Conservation (phyloP, 2,888 invertebrate genomes). For the Ceraclea dissimilis region DNA sequence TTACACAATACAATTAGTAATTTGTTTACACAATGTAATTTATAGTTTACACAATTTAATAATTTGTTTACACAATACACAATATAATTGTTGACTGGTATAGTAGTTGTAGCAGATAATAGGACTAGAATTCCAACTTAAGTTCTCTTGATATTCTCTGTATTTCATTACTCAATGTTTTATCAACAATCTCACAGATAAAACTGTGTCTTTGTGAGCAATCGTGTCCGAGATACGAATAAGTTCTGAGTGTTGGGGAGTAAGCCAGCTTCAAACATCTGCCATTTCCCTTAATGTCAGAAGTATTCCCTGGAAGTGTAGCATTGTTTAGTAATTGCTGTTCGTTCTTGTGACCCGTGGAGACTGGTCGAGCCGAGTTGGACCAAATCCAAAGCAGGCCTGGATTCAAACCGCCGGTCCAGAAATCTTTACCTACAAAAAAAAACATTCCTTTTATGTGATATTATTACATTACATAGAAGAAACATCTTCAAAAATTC, state of each 20-base stretch:
- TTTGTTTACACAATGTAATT: too few species aligned
- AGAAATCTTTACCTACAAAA: conserved; percentile 59
- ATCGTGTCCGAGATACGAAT: conserved; percentile 65
- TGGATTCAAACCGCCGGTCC: conserved; percentile 80
- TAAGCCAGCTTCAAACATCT: conserved; percentile 64
- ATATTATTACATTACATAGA: background rate
- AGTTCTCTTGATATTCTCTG: conserved; percentile 42
- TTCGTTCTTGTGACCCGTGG: conserved; percentile 35
- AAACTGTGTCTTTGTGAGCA: conserved; percentile 61
- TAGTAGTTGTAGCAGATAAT: too few species aligned
- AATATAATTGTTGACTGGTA: too few species aligned
- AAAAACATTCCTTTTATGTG: background rate
- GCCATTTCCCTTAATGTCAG: conserved; percentile 54
- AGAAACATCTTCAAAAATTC: too few species aligned
- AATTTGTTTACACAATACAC: too few species aligned
- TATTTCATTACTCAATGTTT: conserved; percentile 55
- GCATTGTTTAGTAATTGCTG: conserved; percentile 28
- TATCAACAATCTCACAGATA: conserved; percentile 62
- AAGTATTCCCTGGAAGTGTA: conserved; percentile 33
- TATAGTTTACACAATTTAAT: too few species aligned
- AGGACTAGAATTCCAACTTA: conserved; percentile 8
- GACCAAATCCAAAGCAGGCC: conserved; percentile 85
- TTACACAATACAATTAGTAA: too few species aligned
- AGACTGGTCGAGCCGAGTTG: conserved; percentile 68
- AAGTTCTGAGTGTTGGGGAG: conserved; percentile 53